A percentile compares a stretch with the other conserved stretches of the same genome.
Evolutionary conservation across 2,888 invertebrate species (phyloP).

Genomic region (Ophraella communa): DNA sequence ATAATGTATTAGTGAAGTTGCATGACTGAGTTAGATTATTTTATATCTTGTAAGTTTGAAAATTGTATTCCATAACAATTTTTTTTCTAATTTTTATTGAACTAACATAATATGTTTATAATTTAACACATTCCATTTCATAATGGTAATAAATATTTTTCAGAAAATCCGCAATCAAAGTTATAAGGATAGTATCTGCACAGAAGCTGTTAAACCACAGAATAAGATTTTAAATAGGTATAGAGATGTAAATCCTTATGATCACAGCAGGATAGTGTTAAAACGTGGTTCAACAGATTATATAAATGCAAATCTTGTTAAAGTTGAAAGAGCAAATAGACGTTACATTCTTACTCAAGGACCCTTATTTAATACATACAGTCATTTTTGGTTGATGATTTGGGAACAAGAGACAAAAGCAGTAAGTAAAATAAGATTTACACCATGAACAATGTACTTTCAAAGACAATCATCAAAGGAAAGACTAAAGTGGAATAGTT

Average conservation of each 20-base stretch:
- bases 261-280: slow-evolving; percentile 87
- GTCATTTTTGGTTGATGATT: slow-evolving; percentile 97
- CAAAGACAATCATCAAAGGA: too few species aligned
- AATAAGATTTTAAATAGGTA: slow-evolving; percentile 89
- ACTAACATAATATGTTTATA: neutral
- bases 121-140: neutral
- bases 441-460: too few species aligned
- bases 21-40: too few species aligned
- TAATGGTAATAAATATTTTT: slow-evolving; percentile 48
- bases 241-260: slow-evolving; percentile 94
- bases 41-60: too few species aligned
- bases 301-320: slow-evolving; percentile 93
- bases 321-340: slow-evolving; percentile 83
- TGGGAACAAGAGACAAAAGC: slow-evolving; percentile 94
- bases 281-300: slow-evolving; percentile 80
- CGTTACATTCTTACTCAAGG: slow-evolving; percentile 96
- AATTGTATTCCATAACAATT: too few species aligned
- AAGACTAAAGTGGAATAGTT: too few species aligned
- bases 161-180: slow-evolving; percentile 79
- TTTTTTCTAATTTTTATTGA: too few species aligned
- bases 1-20: too few species aligned
- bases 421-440: slow-evolving; percentile 26
- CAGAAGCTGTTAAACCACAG: slow-evolving; percentile 77
- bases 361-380: slow-evolving; percentile 83
- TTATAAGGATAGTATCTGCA: slow-evolving; percentile 68